Conservation (phyloP, 2,797 vertebrate genomes). For the Chromis chromis region DNA sequence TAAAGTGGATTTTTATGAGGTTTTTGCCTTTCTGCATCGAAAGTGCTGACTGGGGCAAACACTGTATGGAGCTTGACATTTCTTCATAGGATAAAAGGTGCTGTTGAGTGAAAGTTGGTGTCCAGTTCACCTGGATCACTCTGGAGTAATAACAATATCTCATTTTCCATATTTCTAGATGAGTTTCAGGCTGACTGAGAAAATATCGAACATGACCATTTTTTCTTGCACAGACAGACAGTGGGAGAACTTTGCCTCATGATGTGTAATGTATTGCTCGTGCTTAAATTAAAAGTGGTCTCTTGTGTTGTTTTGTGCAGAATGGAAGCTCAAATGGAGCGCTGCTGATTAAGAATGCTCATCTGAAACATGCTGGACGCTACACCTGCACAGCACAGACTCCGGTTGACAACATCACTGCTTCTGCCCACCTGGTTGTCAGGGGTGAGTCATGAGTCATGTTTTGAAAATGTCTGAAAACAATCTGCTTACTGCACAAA, state of each 20-base stretch:
- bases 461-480: background rate
- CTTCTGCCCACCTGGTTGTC: constrained; percentile 92
- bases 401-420: constrained; percentile 92
- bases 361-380: constrained; percentile 91
- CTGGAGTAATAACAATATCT: background rate
- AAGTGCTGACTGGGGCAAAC: constrained; percentile 13
- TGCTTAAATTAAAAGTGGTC: background rate
- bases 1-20: constrained; percentile 5
- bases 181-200: background rate
- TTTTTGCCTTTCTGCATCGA: constrained; percentile 12
- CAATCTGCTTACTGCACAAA: background rate
- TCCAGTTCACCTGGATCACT: constrained; percentile 9
- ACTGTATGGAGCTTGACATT: constrained; percentile 12
- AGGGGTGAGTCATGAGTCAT: constrained; percentile 87
- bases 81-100: background rate
- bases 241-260: background rate
- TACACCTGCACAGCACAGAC: constrained; percentile 96
- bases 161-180: constrained; percentile 8
- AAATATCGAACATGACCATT: background rate
- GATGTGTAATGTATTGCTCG: background rate
- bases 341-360: constrained; percentile 90
- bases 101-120: constrained; percentile 5
- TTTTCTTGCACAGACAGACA: background rate
- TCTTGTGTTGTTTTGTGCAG: constrained; percentile 63
- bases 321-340: constrained; percentile 91